These are phyloP conservation scores for Cephalopachus bancanus DNA, from an alignment of 2,797 vertebrate species.

Conservation along the genomic window DNA sequence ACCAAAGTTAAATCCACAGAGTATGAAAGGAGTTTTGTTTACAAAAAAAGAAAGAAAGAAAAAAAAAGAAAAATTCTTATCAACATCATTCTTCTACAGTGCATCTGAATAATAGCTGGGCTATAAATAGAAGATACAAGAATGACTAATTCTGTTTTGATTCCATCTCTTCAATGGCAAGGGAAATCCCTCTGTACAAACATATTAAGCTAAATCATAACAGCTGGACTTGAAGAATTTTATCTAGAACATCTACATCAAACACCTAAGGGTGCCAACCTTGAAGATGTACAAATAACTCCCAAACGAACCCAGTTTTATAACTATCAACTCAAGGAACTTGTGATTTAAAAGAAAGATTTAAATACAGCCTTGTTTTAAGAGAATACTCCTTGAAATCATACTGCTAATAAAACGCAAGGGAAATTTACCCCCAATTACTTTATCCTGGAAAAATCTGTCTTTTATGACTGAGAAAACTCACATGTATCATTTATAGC, in stretches of 20 bases:
- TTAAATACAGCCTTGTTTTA: slow-evolving; percentile 64
- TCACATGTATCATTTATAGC: slow-evolving; percentile 26
- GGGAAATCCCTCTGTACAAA: slow-evolving; percentile 89
- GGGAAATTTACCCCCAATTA: slow-evolving; percentile 64
- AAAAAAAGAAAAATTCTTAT: slow-evolving; percentile 74
- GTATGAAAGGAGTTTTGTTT: slow-evolving; percentile 82
- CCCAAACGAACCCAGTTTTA: slow-evolving; percentile 83
- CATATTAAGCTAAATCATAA: slow-evolving; percentile 86
- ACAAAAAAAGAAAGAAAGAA: slow-evolving; percentile 59
- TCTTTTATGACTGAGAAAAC: slow-evolving; percentile 53
- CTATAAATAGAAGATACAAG: slow-evolving; percentile 89
- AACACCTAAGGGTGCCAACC: slow-evolving; percentile 80
- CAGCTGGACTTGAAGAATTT: slow-evolving; percentile 88
- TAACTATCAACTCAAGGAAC: slow-evolving; percentile 67
- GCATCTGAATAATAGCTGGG: slow-evolving; percentile 80
- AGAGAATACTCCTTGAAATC: slow-evolving; percentile 63
- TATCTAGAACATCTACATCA: slow-evolving; percentile 89
- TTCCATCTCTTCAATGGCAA: slow-evolving; percentile 87
- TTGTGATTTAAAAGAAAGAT: slow-evolving; percentile 69
- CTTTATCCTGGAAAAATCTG: slow-evolving; percentile 64
- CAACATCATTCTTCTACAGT: slow-evolving; percentile 85
- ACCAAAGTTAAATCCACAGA: slow-evolving; percentile 72
- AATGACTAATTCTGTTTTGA: slow-evolving; percentile 88
- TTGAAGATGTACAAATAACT: slow-evolving; percentile 83
- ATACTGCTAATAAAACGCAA: slow-evolving; percentile 65